Conservation (phyloP, 2,113 vertebrate species). For the Myiagra hebetior region DNA sequence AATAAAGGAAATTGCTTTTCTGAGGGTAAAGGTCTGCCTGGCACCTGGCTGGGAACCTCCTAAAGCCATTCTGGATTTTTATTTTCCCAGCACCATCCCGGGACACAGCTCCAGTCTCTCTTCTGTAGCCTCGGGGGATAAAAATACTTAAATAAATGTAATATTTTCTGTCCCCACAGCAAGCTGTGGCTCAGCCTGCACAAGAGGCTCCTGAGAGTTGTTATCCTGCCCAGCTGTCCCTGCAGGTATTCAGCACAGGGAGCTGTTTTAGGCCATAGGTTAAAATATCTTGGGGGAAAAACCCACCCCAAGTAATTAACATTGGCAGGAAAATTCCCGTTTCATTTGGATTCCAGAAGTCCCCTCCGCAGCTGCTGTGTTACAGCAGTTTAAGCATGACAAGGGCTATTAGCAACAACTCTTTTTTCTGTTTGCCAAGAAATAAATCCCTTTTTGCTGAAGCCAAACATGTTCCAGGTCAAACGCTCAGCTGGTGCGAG, state of each 20-base stretch:
- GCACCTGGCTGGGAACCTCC: background rate
- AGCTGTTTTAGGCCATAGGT: background rate
- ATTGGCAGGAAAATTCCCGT: conserved; percentile 14
- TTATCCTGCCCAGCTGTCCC: background rate
- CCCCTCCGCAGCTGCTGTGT: background rate
- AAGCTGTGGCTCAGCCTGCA: background rate
- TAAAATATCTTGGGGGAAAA: background rate
- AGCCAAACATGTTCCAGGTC: conserved; percentile 25
- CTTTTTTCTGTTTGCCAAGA: conserved; percentile 23
- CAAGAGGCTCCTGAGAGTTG: background rate
- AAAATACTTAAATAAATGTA: background rate
- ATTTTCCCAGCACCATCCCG: accelerated
- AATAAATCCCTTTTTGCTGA: conserved; percentile 5
- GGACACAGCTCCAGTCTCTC: background rate
- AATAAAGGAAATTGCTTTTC: background rate
- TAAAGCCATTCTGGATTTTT: background rate
- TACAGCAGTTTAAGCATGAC: conserved; percentile 14
- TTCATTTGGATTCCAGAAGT: background rate
- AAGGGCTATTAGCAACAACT: background rate
- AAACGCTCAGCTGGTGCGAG: background rate
- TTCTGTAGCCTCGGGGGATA: background rate
- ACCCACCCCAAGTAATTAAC: background rate
- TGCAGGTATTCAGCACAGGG: background rate
- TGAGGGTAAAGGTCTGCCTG: background rate
- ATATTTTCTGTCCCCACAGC: background rate